Evolutionary conservation across 2,113 vertebrate genomes (phyloP).

Genomic region (Proterorhinus semilunaris): DNA sequence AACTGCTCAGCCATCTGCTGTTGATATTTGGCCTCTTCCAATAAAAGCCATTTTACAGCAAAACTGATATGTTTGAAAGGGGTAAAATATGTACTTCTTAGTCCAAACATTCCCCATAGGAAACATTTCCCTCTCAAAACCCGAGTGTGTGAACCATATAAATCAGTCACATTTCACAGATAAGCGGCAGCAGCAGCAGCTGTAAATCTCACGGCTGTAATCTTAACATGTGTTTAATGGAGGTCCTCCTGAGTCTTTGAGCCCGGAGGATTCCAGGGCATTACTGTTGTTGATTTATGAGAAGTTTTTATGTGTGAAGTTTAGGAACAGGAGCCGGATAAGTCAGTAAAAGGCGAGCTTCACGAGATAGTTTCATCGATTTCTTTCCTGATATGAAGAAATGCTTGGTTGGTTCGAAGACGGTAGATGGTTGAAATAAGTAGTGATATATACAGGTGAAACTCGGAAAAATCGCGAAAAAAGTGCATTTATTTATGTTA

Average conservation of each 20-base stretch:
- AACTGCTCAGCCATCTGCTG: background rate
- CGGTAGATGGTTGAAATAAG: too few relatives aligned
- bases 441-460: too few relatives aligned
- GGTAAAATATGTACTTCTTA: constrained; percentile 1
- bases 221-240: constrained; percentile 12
- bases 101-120: background rate
- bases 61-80: background rate
- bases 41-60: background rate
- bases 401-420: too few relatives aligned
- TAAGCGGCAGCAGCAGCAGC: background rate
- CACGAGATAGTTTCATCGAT: background rate
- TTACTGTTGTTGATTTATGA: constrained; percentile 11
- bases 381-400: too few relatives aligned
- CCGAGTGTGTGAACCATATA: background rate
- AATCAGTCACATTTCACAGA: constrained; percentile 11
- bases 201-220: constrained; percentile 12
- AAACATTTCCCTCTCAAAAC: background rate
- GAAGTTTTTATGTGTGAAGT: background rate
- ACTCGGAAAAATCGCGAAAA: too few relatives aligned
- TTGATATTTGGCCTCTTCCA: background rate
- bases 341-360: background rate
- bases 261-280: constrained; percentile 3
- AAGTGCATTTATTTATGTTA: too few relatives aligned
- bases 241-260: constrained; percentile 2
- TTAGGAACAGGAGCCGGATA: background rate